Evolutionary conservation across 2,888 invertebrate species (phyloP), one percentile per base, ranked within the genome.

Genomic region (Cosmopolites sordidus): DNA sequence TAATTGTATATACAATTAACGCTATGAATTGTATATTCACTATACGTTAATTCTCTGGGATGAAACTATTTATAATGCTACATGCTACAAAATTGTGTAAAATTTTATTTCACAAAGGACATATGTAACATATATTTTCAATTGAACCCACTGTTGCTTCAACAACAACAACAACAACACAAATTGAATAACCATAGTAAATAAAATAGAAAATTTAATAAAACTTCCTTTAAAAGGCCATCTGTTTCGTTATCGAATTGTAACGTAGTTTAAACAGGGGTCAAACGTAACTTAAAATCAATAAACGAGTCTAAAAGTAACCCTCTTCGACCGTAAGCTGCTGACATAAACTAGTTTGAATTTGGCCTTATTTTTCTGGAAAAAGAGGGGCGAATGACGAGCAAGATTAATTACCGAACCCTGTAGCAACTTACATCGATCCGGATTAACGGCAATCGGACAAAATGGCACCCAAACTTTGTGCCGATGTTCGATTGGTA

Each of bases 361-460:
- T 33, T n/a, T 16, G 15, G 11, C 15, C 16, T n/a, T 30, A 30
- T 43, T 43, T 16, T 30, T 15, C 15, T 9, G 16, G 16, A 29
- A 30, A 22, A 22, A 22, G 8, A 27, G 15, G 43, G 16, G n/a
- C 41, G 16, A 40, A 29, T 40, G 27, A 14, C 47, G 47, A 47
- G 27, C 27, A 41, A 41, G 41, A 48, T 48, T 41, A 41, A 41
- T 48, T 48, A 41, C 41, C 41, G 29, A 48, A 48, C 41, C 38
- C 48, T 48, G 17, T 29, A 40, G 27, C 6, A 48, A 16, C 29
- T 37, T 37, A 33, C 43, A 48, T 37, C 43, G 37, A 16, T 43
- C 22, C 38, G 22, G 17, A 22, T 43, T 43, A 48, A 16, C 33
- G 47, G 22, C 12, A 47, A 40, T 47, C 29, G 47, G 47, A 27